Evolutionary conservation across 2,797 vertebrate species (phyloP).

Genomic region (Acrossocheilus fasciatus): DNA sequence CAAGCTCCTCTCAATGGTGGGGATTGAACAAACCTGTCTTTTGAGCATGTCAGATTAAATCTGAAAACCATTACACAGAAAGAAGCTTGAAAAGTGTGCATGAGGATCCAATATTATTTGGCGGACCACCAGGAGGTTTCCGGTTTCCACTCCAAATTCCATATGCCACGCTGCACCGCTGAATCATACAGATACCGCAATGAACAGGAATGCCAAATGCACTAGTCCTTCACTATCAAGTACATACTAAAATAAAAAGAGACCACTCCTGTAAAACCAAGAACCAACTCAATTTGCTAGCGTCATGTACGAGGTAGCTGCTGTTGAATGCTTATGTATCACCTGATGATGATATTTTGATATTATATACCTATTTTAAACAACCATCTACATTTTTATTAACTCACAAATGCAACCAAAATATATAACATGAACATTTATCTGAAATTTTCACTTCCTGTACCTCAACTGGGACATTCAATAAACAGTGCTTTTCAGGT

Average conservation of each 20-base stretch:
- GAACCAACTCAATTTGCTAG: background rate
- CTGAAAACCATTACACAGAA: constrained; percentile 41
- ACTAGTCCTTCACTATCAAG: background rate
- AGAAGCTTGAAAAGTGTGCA: constrained; percentile 33
- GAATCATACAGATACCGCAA: background rate
- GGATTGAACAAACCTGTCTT: constrained; percentile 16
- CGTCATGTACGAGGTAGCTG: background rate
- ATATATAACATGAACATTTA: too few species aligned
- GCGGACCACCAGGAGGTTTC: constrained; percentile 30
- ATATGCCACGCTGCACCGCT: background rate
- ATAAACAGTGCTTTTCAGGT: too few species aligned
- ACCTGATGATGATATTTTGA: too few species aligned
- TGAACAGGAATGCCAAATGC: constrained; percentile 4
- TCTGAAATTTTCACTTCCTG: too few species aligned
- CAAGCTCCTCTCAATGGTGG: constrained; percentile 11
- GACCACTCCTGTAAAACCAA: background rate
- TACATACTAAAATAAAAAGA: background rate
- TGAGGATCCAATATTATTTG: constrained; percentile 33
- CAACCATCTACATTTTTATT: too few species aligned
- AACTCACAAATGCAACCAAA: too few species aligned
- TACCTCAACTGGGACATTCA: too few species aligned
- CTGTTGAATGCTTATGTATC: background rate
- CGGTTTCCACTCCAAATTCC: constrained; percentile 28
- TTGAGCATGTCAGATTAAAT: constrained; percentile 52
- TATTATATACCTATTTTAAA: too few species aligned